phyloP scores from a whole-genome alignment of 2,888 invertebrate genomes.

The Patella depressa region DNA sequence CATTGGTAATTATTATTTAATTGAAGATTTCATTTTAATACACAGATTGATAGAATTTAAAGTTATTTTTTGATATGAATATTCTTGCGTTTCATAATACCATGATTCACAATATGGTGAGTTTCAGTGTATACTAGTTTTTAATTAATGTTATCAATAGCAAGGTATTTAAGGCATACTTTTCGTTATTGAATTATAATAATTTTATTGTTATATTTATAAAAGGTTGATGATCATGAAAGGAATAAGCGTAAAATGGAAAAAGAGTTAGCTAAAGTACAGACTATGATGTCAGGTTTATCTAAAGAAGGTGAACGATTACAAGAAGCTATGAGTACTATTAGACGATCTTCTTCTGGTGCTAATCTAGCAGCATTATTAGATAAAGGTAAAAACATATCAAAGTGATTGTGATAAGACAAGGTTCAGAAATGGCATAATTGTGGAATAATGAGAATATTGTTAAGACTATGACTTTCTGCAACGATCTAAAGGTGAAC shows the following conservation, averaged over 20 bases:
- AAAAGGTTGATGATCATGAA: constrained; percentile 52
- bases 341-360: constrained; percentile 71
- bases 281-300: constrained; percentile 86
- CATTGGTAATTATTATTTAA: constrained; percentile 50
- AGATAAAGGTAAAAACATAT: constrained; percentile 19
- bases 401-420: too few species aligned
- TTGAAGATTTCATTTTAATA: too few species aligned
- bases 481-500: too few species aligned
- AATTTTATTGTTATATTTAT: constrained; percentile 17
- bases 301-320: constrained; percentile 88
- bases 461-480: too few species aligned
- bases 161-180: not conserved
- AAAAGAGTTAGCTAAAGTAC: constrained; percentile 84
- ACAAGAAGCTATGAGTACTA: constrained; percentile 86
- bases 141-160: too few species aligned
- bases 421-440: too few species aligned
- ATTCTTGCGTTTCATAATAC: too few species aligned
- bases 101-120: too few species aligned
- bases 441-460: too few species aligned
- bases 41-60: too few species aligned
- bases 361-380: constrained; percentile 36
- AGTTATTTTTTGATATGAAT: too few species aligned
- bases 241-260: constrained; percentile 71
- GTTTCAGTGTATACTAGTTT: not conserved
- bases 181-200: not conserved